These are phyloP conservation scores for Campoplex capitator DNA, from an alignment of 2,888 invertebrate species.

Conservation along the genomic window DNA sequence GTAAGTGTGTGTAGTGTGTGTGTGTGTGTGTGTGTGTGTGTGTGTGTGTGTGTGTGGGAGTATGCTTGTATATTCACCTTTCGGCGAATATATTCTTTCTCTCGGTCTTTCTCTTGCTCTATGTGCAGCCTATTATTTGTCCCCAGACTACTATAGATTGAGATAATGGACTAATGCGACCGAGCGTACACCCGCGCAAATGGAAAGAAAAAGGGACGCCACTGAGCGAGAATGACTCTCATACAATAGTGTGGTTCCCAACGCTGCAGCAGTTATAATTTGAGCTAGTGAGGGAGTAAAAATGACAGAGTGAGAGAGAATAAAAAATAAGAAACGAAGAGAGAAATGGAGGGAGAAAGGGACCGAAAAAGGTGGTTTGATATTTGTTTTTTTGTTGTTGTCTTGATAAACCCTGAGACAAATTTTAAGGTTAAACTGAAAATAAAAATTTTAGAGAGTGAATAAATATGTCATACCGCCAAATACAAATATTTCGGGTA, in stretches of 20 bases:
- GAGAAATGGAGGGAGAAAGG: background rate
- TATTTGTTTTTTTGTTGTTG: too few species aligned
- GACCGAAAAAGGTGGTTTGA: too few species aligned
- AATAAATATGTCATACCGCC: too few species aligned
- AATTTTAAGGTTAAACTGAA: too few species aligned
- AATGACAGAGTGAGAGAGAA: constrained; percentile 2
- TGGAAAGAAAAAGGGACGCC: constrained; percentile 66
- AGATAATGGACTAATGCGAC: constrained; percentile 80
- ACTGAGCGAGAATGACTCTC: constrained; percentile 59
- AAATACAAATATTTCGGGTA: too few species aligned
- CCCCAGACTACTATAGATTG: constrained; percentile 78
- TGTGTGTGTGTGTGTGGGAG: background rate
- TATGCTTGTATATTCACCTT: constrained; percentile 10
- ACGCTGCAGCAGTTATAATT: constrained; percentile 38
- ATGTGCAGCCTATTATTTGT: constrained; percentile 79
- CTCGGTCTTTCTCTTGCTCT: constrained; percentile 38
- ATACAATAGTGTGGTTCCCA: constrained; percentile 36
- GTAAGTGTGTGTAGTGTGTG: background rate
- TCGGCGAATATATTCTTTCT: constrained; percentile 14
- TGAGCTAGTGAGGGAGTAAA: constrained; percentile 14
- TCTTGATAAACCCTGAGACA: too few species aligned
- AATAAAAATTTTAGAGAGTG: too few species aligned
- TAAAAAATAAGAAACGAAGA: constrained; percentile 3
- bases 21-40: too few species aligned
- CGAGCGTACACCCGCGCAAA: constrained; percentile 60